These are phyloP conservation scores for Phoxinus dragarum DNA, from an alignment of 2,797 vertebrate species.

Conservation along the genomic window DNA sequence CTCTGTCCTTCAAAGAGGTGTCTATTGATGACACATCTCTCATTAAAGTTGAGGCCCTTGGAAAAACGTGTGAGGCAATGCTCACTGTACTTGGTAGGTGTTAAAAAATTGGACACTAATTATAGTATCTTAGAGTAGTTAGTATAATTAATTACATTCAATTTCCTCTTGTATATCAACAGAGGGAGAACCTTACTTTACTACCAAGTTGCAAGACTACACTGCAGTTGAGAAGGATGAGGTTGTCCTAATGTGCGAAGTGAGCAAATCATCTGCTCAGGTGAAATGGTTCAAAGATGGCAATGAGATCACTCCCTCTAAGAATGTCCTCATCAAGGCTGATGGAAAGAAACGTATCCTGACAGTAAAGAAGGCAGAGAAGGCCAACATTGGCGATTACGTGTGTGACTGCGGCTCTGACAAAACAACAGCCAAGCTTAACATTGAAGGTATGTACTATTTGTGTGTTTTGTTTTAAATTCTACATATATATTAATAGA, in stretches of 20 bases:
- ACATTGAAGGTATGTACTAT: conserved; percentile 83
- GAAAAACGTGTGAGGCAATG: conserved; percentile 89
- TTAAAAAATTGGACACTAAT: conserved; percentile 67
- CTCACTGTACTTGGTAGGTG: conserved; percentile 91
- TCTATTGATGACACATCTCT: conserved; percentile 95
- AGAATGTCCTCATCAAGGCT: conserved; percentile 81
- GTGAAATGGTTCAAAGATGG: conserved; percentile 91
- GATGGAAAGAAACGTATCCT: conserved; percentile 88
- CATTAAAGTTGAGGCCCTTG: conserved; percentile 93
- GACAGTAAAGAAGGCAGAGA: conserved; percentile 85
- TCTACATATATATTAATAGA: background rate
- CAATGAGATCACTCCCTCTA: conserved; percentile 84
- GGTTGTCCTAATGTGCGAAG: conserved; percentile 91
- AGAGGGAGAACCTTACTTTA: conserved; percentile 98
- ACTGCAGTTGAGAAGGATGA: conserved; percentile 94
- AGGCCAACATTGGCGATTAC: conserved; percentile 85
- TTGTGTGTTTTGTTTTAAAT: background rate
- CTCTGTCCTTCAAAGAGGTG: conserved; percentile 91
- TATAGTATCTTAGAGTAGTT: background rate
- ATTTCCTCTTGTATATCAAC: conserved; percentile 52
- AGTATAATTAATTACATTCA: background rate
- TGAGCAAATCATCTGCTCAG: conserved; percentile 88
- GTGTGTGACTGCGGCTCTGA: conserved; percentile 89
- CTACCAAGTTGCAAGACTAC: conserved; percentile 94
- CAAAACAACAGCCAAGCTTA: conserved; percentile 85